Evolutionary conservation across 2,797 vertebrate genomes (phyloP).

Genomic region (Paramormyrops hopkinsi): DNA sequence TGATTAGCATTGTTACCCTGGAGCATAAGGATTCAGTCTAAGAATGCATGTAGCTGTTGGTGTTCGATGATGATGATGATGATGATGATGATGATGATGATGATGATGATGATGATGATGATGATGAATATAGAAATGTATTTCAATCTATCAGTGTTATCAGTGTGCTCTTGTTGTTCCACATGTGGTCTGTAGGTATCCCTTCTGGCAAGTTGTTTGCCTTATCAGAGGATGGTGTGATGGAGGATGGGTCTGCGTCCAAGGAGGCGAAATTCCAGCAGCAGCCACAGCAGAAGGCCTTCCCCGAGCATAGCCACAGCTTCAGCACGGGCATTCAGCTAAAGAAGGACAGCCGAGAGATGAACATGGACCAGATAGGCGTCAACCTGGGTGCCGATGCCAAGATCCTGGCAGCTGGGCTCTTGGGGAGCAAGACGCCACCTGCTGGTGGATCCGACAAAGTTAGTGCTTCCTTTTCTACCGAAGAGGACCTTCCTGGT

Average conservation of each 20-base stretch:
- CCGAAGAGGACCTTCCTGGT: slow-evolving; percentile 41
- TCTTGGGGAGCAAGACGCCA: slow-evolving; percentile 61
- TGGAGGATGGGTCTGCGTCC: slow-evolving; percentile 40
- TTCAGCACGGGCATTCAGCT: slow-evolving; percentile 87
- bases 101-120: not conserved
- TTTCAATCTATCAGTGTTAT: not conserved
- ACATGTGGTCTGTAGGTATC: slow-evolving; percentile 43
- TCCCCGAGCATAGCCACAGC: slow-evolving; percentile 86
- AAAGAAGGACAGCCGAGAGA: slow-evolving; percentile 77
- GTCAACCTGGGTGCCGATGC: slow-evolving; percentile 91
- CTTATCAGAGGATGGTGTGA: slow-evolving; percentile 55
- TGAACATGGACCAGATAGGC: slow-evolving; percentile 75
- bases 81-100: not conserved
- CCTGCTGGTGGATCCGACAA: slow-evolving; percentile 36
- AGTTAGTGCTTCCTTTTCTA: slow-evolving; percentile 56
- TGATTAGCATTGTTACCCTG: not conserved
- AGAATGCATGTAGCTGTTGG: not conserved
- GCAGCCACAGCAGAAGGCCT: slow-evolving; percentile 76
- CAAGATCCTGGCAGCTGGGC: slow-evolving; percentile 81
- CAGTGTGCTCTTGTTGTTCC: not conserved
- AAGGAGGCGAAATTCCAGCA: slow-evolving; percentile 60
- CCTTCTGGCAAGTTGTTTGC: slow-evolving; percentile 62
- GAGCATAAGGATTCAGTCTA: not conserved
- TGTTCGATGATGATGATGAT: not conserved
- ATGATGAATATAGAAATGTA: slow-evolving; percentile 4